phyloP scores from a whole-genome alignment of 2,797 vertebrate species.

The Poliocrania exsul region DNA sequence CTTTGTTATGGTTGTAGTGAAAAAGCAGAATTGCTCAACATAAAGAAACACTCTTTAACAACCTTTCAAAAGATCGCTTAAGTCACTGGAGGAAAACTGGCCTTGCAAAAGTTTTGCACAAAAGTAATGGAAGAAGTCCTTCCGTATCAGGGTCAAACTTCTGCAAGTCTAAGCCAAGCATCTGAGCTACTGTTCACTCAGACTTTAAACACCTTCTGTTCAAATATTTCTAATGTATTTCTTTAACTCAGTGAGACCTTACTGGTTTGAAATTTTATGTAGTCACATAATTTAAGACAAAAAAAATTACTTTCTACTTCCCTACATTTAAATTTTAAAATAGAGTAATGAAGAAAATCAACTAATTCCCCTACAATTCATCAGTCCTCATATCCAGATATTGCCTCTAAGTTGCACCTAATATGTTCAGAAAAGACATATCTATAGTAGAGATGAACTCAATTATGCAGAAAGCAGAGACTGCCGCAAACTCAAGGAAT shows the following conservation, averaged over 20 bases:
- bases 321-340: not conserved
- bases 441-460: not conserved
- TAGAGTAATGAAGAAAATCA: not conserved
- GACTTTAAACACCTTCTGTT: not conserved
- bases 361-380: not conserved
- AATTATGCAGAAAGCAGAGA: not conserved
- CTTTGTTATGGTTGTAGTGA: not conserved
- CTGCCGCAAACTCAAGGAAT: not conserved
- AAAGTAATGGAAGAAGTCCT: not conserved
- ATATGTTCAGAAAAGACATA: not conserved
- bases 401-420: not conserved
- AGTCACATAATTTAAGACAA: not conserved
- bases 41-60: not conserved
- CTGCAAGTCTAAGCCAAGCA: not conserved
- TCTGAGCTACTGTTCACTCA: not conserved
- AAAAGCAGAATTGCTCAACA: not conserved
- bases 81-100: not conserved
- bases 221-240: not conserved
- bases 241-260: not conserved
- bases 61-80: not conserved
- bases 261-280: not conserved
- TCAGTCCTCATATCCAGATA: not conserved
- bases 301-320: not conserved
- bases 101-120: not conserved
- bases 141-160: not conserved